phyloP scores from a whole-genome alignment of 1,140 invertebrate genomes.

The Eueides isabella region DNA sequence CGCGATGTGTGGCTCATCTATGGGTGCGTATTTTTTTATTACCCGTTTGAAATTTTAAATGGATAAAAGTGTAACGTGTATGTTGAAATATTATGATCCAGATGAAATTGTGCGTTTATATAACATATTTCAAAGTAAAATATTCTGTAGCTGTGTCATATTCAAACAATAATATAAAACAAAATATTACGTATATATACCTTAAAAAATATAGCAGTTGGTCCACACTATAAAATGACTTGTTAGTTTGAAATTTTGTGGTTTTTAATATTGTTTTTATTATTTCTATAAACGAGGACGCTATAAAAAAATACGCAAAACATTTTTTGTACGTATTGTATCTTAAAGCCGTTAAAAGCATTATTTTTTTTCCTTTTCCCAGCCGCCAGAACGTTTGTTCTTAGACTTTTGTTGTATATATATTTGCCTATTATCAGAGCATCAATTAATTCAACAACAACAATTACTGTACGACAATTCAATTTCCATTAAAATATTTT shows the following conservation, averaged over 20 bases:
- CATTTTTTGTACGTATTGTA: too few species aligned
- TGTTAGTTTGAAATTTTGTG: too few species aligned
- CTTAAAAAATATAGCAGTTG: too few species aligned
- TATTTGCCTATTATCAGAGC: not conserved
- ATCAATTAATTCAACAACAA: not conserved
- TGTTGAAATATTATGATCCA: not conserved
- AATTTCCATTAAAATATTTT: too few species aligned
- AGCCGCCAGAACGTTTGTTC: too few species aligned
- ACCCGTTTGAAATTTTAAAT: not conserved
- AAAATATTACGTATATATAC: too few species aligned
- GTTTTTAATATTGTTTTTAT: too few species aligned
- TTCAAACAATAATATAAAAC: not conserved
- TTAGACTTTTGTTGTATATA: not conserved
- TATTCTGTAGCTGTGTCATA: not conserved
- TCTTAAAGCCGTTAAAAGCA: too few species aligned
- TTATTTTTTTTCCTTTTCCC: too few species aligned
- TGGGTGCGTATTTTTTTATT: slow-evolving; percentile 2
- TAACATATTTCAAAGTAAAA: not conserved
- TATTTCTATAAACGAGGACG: too few species aligned
- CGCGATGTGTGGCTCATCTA: slow-evolving; percentile 14
- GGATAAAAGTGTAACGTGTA: not conserved
- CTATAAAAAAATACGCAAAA: too few species aligned
- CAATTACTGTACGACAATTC: not conserved
- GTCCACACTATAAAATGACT: too few species aligned
- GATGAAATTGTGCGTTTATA: not conserved